phyloP scores from a whole-genome alignment of 2,113 vertebrate genomes.

The Panthera tigris region DNA sequence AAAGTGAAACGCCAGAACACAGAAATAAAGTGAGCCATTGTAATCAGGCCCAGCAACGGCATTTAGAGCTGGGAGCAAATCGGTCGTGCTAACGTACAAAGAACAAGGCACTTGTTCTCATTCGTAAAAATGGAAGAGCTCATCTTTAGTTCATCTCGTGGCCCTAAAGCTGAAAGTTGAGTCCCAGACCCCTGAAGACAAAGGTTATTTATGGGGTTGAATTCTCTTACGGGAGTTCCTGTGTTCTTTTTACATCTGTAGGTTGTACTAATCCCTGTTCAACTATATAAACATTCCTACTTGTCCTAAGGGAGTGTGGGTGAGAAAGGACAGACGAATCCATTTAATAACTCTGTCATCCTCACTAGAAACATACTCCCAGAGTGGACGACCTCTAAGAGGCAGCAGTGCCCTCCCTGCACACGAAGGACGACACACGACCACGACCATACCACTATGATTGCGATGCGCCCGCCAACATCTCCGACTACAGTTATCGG shows the following conservation, averaged over 20 bases:
- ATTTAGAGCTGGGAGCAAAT: background rate
- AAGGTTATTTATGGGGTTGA: background rate
- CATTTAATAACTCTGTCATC: background rate
- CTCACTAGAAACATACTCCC: background rate
- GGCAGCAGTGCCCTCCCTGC: background rate
- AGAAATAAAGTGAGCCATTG: background rate
- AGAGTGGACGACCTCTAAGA: background rate
- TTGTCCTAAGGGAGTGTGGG: background rate
- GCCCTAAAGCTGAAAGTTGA: background rate
- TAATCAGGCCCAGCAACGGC: background rate
- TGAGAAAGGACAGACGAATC: background rate
- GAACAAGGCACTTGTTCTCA: background rate
- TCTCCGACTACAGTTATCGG: constrained; percentile 99
- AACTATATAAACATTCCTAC: background rate
- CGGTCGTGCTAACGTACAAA: rapidly evolving
- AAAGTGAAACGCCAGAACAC: background rate
- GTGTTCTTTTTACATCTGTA: background rate
- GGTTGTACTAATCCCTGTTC: background rate
- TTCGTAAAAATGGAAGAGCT: rapidly evolving
- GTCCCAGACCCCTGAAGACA: rapidly evolving
- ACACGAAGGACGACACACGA: rapidly evolving
- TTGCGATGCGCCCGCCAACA: constrained; percentile 97
- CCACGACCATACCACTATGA: constrained; percentile 94
- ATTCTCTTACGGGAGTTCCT: rapidly evolving
- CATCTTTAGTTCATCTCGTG: background rate